Percentiles rank a stretch among this genome's conserved stretches.
Conservation (phyloP, 2,797 vertebrate species). For the Gallinago nigripennis region DNA sequence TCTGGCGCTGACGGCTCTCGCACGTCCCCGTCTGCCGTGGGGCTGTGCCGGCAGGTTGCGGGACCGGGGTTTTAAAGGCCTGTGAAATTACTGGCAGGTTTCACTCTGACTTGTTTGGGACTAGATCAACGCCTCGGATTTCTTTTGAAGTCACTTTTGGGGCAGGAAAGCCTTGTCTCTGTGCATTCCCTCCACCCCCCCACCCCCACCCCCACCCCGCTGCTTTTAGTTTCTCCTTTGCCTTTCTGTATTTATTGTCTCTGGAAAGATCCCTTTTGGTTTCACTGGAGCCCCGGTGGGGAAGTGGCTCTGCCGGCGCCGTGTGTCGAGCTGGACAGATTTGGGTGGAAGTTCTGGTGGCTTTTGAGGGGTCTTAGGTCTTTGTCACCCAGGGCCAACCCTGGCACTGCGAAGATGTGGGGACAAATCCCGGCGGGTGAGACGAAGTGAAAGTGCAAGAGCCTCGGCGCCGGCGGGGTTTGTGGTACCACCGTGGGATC, state of each 20-base stretch:
- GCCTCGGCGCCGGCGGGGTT: not conserved
- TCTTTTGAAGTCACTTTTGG: not conserved
- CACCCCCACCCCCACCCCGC: too few relatives aligned
- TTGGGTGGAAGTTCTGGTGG: not conserved
- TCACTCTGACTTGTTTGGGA: not conserved
- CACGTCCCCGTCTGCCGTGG: not conserved
- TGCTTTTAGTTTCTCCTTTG: not conserved
- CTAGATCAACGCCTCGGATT: not conserved
- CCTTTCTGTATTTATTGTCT: not conserved
- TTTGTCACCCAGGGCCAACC: not conserved
- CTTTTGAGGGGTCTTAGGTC: not conserved
- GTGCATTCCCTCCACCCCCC: not conserved
- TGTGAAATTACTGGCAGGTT: not conserved
- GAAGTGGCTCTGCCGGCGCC: not conserved
- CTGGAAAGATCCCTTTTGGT: not conserved
- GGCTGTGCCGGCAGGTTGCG: not conserved
- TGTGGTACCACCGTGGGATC: not conserved
- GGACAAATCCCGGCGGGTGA: slow-evolving; percentile 24
- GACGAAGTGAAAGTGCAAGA: slow-evolving; percentile 40
- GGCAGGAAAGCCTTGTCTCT: not conserved
- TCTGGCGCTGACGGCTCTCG: not conserved
- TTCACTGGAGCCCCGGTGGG: fast-evolving
- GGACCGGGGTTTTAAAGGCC: not conserved
- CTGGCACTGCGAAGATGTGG: fast-evolving
- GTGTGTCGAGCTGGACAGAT: fast-evolving